Evolutionary conservation across 2,888 invertebrate species (phyloP).

Genomic region (Matsumyia berberina): DNA sequence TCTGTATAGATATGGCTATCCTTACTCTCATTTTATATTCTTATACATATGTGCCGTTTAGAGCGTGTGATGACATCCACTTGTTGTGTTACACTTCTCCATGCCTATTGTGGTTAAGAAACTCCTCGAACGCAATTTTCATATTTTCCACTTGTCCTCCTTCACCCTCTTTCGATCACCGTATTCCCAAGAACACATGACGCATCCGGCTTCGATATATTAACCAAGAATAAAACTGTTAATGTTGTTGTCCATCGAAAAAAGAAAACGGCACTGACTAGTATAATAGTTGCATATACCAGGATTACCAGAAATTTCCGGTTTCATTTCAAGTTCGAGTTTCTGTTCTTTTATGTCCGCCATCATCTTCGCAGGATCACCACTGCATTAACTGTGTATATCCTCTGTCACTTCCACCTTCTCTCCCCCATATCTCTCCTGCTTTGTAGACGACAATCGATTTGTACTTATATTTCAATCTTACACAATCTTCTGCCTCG

Average conservation of each 20-base stretch:
- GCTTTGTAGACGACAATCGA: slow-evolving; percentile 62
- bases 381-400: slow-evolving; percentile 67
- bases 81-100: too few species aligned
- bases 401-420: slow-evolving; percentile 9
- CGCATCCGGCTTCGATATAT: slow-evolving; percentile 30
- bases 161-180: not conserved
- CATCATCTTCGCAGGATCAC: slow-evolving; percentile 55
- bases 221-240: slow-evolving; percentile 41
- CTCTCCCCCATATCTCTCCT: not conserved
- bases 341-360: slow-evolving; percentile 25
- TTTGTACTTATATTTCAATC: slow-evolving; percentile 75
- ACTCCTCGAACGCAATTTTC: not conserved
- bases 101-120: not conserved
- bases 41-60: too few species aligned
- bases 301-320: slow-evolving; percentile 62
- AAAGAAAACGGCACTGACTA: slow-evolving; percentile 30
- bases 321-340: slow-evolving; percentile 41
- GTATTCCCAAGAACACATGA: slow-evolving; percentile 35
- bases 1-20: too few species aligned
- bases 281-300: slow-evolving; percentile 1
- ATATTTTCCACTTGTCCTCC: not conserved
- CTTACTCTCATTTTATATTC: too few species aligned
- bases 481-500: slow-evolving; percentile 65
- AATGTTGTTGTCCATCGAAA: slow-evolving; percentile 24
- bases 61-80: too few species aligned